phyloP scores from a whole-genome alignment of 2,797 vertebrate genomes.

The Sarcophilus harrisii region DNA sequence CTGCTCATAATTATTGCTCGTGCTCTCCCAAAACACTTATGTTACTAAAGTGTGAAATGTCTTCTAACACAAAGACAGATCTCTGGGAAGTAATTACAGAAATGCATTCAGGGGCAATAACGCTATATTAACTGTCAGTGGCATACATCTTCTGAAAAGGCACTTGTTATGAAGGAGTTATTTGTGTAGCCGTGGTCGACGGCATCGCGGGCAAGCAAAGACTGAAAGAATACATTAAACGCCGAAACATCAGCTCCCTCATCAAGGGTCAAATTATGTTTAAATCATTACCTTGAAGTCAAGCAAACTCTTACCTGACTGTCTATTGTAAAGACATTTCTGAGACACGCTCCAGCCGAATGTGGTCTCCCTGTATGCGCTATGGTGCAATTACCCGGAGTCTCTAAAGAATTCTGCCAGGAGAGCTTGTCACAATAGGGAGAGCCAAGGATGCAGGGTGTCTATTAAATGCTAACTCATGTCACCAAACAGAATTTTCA shows the following conservation, averaged over 20 bases:
- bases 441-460: constrained; percentile 75
- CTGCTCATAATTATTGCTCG: constrained; percentile 86
- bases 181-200: constrained; percentile 82
- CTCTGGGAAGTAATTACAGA: constrained; percentile 90
- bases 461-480: constrained; percentile 82
- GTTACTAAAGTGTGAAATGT: constrained; percentile 89
- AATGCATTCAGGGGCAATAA: constrained; percentile 90
- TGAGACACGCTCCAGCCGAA: constrained; percentile 77
- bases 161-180: constrained; percentile 88
- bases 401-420: constrained; percentile 79
- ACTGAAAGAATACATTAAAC: constrained; percentile 79
- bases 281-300: constrained; percentile 85
- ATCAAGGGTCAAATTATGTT: constrained; percentile 86
- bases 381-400: constrained; percentile 76
- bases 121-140: constrained; percentile 89
- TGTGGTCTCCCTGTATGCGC: constrained; percentile 65
- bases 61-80: constrained; percentile 89
- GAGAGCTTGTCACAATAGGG: constrained; percentile 79
- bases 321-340: constrained; percentile 81
- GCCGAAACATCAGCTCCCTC: constrained; percentile 82
- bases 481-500: constrained; percentile 81
- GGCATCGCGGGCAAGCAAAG: constrained; percentile 80
- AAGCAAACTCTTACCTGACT: constrained; percentile 72
- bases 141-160: constrained; percentile 87
- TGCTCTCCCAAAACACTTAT: constrained; percentile 88